These are phyloP conservation scores for Oenanthe oenanthe DNA, from an alignment of 2,113 vertebrate species.

Conservation along the genomic window DNA sequence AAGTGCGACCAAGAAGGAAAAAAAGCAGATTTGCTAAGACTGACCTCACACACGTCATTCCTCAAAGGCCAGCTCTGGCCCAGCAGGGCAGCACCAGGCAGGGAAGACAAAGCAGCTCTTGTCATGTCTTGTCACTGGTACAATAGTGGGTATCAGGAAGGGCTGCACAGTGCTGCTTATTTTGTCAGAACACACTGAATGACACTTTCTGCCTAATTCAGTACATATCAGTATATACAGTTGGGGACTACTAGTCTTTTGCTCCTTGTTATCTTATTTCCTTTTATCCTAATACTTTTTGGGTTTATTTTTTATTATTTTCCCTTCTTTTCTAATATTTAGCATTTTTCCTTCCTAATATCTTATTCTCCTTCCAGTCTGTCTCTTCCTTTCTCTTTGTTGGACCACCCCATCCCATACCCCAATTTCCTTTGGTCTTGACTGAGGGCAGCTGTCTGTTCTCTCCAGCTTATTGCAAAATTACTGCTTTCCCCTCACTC, in stretches of 20 bases:
- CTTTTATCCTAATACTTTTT: background rate
- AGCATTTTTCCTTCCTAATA: background rate
- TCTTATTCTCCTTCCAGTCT: background rate
- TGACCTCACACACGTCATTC: constrained; percentile 16
- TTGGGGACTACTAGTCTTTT: background rate
- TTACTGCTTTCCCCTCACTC: background rate
- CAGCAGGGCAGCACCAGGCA: constrained; percentile 31
- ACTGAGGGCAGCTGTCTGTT: background rate
- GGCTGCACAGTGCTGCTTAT: constrained; percentile 15
- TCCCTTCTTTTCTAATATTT: background rate
- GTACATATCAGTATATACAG: background rate
- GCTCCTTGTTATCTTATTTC: background rate
- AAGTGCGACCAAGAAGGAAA: constrained; percentile 8
- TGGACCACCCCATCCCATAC: background rate
- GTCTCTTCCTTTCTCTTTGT: background rate
- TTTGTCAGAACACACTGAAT: constrained; percentile 25
- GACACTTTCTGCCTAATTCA: constrained; percentile 29
- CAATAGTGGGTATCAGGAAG: constrained; percentile 37
- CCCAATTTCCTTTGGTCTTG: background rate
- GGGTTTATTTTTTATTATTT: background rate
- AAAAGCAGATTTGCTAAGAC: constrained; percentile 48
- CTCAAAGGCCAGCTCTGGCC: constrained; percentile 29
- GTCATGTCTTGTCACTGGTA: constrained; percentile 34
- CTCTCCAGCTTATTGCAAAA: background rate
- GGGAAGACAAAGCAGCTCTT: constrained; percentile 53